Evolutionary conservation across 2,888 invertebrate species (phyloP).

Genomic region (Lagria hirta): DNA sequence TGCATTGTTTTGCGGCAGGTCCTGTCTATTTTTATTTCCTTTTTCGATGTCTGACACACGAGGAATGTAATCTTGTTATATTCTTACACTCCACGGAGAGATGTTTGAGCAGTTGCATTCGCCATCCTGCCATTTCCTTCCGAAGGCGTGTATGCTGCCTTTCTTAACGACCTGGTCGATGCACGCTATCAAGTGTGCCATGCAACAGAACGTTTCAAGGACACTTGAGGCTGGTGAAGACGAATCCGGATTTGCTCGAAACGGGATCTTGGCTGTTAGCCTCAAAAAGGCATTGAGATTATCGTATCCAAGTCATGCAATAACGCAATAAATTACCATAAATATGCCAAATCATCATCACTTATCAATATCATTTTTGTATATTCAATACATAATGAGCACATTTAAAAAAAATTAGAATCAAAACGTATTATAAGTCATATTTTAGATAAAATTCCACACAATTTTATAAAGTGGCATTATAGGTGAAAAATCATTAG

Average conservation of each 20-base stretch:
- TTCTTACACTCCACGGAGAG: conserved; percentile 36
- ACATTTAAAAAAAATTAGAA: no score
- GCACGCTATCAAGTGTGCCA: conserved; percentile 24
- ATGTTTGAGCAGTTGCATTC: conserved; percentile 10
- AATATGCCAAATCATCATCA: no score
- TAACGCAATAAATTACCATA: no score
- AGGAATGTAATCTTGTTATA: conserved; percentile 42
- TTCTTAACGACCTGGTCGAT: conserved; percentile 25
- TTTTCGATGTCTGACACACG: conserved; percentile 41
- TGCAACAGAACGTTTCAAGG: conserved; percentile 22
- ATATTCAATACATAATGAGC: no score
- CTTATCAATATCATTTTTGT: no score
- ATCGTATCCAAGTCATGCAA: no score
- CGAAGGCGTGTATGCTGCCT: conserved; percentile 19
- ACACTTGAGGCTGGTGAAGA: conserved; percentile 3
- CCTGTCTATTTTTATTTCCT: conserved; percentile 35
- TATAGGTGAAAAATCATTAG: no score
- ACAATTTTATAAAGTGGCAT: no score
- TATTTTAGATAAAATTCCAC: no score
- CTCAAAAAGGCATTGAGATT: no score
- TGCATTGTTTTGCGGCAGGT: conserved; percentile 41
- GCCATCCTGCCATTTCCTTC: conserved; percentile 20
- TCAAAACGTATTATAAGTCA: no score
- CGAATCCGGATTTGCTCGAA: not conserved
- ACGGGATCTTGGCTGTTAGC: conserved; percentile 2